phyloP scores from a whole-genome alignment of 1,140 invertebrate genomes.

The Diabrotica undecimpunctata region DNA sequence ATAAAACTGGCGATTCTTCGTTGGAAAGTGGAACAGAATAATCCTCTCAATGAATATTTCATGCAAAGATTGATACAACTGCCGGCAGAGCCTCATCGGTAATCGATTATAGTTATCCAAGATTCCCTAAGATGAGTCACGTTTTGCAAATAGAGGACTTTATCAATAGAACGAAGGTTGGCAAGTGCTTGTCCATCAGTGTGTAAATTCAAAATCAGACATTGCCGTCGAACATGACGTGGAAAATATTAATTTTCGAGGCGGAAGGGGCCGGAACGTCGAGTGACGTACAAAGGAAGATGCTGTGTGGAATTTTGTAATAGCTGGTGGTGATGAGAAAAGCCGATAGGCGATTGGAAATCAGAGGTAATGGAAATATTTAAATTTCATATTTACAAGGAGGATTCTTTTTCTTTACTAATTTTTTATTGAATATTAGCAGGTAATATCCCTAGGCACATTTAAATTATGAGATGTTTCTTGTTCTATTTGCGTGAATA shows the following conservation, averaged over 20 bases:
- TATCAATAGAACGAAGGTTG: neutral
- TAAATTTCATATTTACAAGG: no score
- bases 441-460: no score
- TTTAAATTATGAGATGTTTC: no score
- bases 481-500: no score
- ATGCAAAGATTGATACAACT: neutral
- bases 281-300: neutral
- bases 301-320: neutral
- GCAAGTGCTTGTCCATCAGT: neutral
- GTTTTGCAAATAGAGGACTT: constrained; percentile 2
- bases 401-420: no score
- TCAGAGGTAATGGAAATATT: no score
- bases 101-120: constrained; percentile 2
- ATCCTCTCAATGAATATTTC: neutral
- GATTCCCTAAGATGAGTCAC: neutral
- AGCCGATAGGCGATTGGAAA: neutral
- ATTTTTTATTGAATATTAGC: no score
- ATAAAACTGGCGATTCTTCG: neutral
- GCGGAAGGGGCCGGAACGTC: neutral
- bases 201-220: constrained; percentile 2
- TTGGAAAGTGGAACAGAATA: neutral
- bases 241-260: neutral
- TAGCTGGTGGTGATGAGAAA: neutral
- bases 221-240: neutral
- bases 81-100: neutral